Percentiles rank a stretch among this genome's conserved stretches.
phyloP scores from a whole-genome alignment of 2,888 invertebrate species.

The Heliconius ismenius region DNA sequence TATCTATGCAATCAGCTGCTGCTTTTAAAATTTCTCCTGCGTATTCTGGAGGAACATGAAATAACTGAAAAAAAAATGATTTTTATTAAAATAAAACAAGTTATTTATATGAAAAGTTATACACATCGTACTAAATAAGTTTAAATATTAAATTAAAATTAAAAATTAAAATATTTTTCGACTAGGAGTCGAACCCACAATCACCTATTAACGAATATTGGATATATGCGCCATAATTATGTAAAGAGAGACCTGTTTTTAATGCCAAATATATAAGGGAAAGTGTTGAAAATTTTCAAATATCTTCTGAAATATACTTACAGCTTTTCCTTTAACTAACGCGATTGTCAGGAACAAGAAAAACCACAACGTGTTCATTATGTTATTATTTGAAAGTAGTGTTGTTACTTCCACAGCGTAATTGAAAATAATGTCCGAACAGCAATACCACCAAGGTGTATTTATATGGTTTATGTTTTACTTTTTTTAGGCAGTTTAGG shows the following conservation, averaged over 20 bases:
- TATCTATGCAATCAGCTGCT: conserved; percentile 46
- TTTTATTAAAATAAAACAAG: too few relatives aligned
- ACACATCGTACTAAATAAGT: too few relatives aligned
- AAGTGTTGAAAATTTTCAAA: background rate
- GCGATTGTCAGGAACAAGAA: conserved; percentile 11
- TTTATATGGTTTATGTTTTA: background rate
- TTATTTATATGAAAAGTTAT: too few relatives aligned
- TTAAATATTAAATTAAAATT: too few relatives aligned
- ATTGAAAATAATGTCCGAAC: background rate
- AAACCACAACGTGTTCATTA: conserved; percentile 12
- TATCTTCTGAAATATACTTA: conserved; percentile 17
- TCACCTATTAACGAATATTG: too few relatives aligned
- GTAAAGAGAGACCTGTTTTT: too few relatives aligned
- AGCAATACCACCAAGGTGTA: background rate
- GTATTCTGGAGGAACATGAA: conserved; percentile 26
- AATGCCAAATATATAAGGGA: too few relatives aligned
- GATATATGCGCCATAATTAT: too few relatives aligned
- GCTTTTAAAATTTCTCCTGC: conserved; percentile 36
- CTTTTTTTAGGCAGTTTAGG: too few relatives aligned
- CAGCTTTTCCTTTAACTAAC: conserved; percentile 30
- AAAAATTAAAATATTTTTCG: too few relatives aligned
- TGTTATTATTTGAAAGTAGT: background rate
- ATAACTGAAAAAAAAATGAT: too few relatives aligned
- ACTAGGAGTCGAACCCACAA: too few relatives aligned
- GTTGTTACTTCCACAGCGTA: background rate